Evolutionary conservation across 1,140 invertebrate genomes (phyloP), one percentile per base, ranked within the genome.

Genomic region (Nephila pilipes): DNA sequence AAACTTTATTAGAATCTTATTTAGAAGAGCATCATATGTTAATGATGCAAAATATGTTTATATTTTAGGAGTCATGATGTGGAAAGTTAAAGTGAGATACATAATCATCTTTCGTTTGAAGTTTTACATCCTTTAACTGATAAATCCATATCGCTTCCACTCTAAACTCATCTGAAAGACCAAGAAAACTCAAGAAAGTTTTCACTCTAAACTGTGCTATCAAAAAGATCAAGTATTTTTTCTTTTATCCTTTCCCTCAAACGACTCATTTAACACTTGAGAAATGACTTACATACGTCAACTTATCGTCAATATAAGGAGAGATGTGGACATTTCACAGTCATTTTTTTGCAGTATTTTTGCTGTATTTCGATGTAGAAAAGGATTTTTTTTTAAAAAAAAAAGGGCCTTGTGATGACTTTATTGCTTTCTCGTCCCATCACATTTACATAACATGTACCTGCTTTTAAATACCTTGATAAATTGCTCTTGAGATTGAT

Each of bases 191-290:
- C 65, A 75, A 32, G 65, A 75, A 75, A 75, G 29, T 16, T 32
- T 75, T 75, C 65, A 20, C 65, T 75, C 25, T 75, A 75, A 75
- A 75, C 65, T 75, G n/a, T n/a, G 65, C 65, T 75, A 75, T 75
- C 65, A 75, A 75, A 75, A 29, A 75, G 16, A 75, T 75, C 65
- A 75, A 29, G 29, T 75, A 36, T 75, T 75, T 75, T 75, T 18
- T 1, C 58, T 60, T 60, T 60, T 14, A 18, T 16, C 18, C 65
- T 36, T 75, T 36, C 32, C 29, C 29, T 75, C 69, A 75, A 75
- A 75, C 69, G 69, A 75, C 69, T 75, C 69, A 75, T 75, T 75
- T 75, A 75, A 75, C 69, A 75, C 69, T 75, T 75, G 69, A 75
- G 29, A 75, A 75, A 75, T 75, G 69, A 75, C 69, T 29, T 75